Conservation (phyloP, 1,140 invertebrate species). For the Caenorhabditis remanei region DNA sequence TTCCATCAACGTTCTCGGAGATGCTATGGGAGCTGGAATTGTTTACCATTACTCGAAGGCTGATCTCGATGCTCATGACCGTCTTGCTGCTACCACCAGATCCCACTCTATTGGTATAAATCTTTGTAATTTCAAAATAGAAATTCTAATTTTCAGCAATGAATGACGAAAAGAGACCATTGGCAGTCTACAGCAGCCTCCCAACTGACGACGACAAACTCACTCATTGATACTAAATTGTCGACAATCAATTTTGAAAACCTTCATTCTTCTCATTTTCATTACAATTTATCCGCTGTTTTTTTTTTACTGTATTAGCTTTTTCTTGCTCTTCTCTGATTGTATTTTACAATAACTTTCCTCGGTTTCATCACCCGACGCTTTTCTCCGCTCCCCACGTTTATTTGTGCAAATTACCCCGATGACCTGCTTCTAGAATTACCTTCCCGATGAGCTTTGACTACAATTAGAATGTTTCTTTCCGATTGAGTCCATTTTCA, state of each 20-base stretch:
- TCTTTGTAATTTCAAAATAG: not conserved
- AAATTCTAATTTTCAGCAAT: not conserved
- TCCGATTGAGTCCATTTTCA: slow-evolving; percentile 26
- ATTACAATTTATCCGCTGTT: not conserved
- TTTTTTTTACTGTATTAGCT: not conserved
- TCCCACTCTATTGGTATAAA: slow-evolving; percentile 10
- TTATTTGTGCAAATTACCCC: not conserved
- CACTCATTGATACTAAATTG: slow-evolving; percentile 26
- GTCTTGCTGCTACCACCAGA: slow-evolving; percentile 45
- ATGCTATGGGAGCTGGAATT: slow-evolving; percentile 92
- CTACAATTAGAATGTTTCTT: slow-evolving; percentile 10
- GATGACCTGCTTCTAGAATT: slow-evolving; percentile 42
- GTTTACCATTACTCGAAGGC: slow-evolving; percentile 89
- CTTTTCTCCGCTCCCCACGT: not conserved
- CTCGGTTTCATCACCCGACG: slow-evolving; percentile 47
- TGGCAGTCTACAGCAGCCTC: slow-evolving; percentile 26
- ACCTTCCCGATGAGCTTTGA: slow-evolving; percentile 35
- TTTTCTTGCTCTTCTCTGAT: not conserved
- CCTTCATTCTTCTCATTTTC: not conserved
- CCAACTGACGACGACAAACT: slow-evolving; percentile 39
- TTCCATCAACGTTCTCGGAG: slow-evolving; percentile 95
- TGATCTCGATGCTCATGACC: slow-evolving; percentile 55
- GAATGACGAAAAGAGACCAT: slow-evolving; percentile 50
- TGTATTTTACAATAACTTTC: not conserved
- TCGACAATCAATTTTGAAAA: not conserved